Conservation (phyloP, 1,140 invertebrate species). For the Leptinotarsa lineolata region DNA sequence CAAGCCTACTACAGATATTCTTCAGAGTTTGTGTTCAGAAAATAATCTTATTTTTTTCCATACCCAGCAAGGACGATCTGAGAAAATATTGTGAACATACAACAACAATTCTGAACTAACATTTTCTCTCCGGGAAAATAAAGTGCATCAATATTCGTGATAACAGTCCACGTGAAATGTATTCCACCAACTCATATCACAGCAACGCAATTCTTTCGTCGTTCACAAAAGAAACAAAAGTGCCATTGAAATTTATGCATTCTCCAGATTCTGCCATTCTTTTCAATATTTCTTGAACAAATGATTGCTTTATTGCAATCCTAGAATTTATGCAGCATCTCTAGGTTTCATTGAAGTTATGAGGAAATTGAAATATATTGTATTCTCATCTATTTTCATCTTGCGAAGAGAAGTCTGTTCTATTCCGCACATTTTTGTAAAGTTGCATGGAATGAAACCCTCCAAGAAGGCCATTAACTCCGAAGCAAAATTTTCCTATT, state of each 20-base stretch:
- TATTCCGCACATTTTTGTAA: not conserved
- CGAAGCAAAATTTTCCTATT: constrained; percentile 15
- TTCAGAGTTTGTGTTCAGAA: too few species aligned
- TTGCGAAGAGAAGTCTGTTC: not conserved
- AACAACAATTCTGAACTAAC: too few species aligned
- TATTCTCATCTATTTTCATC: constrained; percentile 15
- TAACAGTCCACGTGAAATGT: not conserved
- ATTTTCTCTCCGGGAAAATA: not conserved
- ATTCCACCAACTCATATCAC: not conserved
- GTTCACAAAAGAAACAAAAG: constrained; percentile 8
- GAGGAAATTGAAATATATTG: constrained; percentile 9
- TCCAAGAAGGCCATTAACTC: constrained; percentile 7
- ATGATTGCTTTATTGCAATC: not conserved
- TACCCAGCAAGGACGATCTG: too few species aligned
- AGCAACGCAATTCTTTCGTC: not conserved
- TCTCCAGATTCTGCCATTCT: not conserved
- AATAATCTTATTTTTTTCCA: too few species aligned
- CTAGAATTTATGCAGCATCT: not conserved
- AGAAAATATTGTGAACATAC: too few species aligned
- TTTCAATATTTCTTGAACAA: constrained; percentile 1
- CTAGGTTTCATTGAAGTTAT: not conserved
- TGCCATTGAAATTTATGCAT: constrained; percentile 6
- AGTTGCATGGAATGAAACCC: not conserved
- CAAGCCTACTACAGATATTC: too few species aligned
- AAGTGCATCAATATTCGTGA: constrained; percentile 2